Percentiles rank a stretch among this genome's conserved stretches.
phyloP scores from a whole-genome alignment of 2,113 vertebrate species.

The Laterallus jamaicensis region DNA sequence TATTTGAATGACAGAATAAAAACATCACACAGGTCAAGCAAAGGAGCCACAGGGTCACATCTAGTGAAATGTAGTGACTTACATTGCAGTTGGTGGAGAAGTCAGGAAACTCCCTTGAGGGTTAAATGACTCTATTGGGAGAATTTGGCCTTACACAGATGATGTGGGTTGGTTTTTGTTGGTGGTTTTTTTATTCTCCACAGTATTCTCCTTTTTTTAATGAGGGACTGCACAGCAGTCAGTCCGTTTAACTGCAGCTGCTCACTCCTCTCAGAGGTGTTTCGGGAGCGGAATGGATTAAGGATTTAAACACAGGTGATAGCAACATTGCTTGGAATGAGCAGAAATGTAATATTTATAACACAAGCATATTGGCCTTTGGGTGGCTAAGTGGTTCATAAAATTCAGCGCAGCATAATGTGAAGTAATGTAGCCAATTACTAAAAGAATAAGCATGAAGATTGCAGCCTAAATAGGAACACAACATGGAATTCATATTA shows the following conservation, averaged over 20 bases:
- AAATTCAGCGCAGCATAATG: conserved; percentile 57
- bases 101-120: not conserved
- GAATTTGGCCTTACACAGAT: not conserved
- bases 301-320: conserved; percentile 54
- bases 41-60: not conserved
- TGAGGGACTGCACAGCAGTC: not conserved
- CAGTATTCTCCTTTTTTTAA: conserved; percentile 1
- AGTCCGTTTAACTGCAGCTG: conserved; percentile 43
- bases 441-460: conserved; percentile 41
- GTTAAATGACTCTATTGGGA: not conserved
- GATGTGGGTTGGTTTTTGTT: not conserved
- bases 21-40: not conserved
- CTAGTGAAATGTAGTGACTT: not conserved
- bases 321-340: conserved; percentile 26
- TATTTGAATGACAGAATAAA: not conserved
- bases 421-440: conserved; percentile 42
- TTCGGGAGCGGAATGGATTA: conserved; percentile 21
- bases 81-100: not conserved
- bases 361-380: conserved; percentile 51
- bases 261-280: conserved; percentile 4
- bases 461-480: conserved; percentile 24
- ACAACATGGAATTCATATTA: conserved; percentile 21
- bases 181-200: not conserved
- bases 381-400: conserved; percentile 43
- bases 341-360: conserved; percentile 59